These are phyloP conservation scores for Pempheris klunzingeri DNA, from an alignment of 2,797 vertebrate species.

Conservation along the genomic window DNA sequence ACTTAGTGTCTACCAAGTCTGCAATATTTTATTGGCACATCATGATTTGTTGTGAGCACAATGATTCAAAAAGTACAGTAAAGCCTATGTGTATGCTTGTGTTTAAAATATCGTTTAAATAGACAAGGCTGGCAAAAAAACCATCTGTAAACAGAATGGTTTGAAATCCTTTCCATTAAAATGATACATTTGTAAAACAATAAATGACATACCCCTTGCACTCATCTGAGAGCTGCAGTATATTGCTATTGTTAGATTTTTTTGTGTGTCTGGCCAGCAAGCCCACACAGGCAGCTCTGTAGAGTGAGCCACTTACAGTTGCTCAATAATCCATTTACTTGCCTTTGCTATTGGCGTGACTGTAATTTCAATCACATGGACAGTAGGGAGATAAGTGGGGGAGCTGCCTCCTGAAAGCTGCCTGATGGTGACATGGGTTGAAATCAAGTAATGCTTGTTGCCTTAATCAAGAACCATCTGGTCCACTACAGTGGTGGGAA, in stretches of 20 bases:
- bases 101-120: slow-evolving; percentile 6
- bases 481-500: slow-evolving; percentile 48
- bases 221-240: slow-evolving; percentile 44
- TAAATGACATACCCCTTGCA: slow-evolving; percentile 31
- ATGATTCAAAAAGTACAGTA: slow-evolving; percentile 4
- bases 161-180: slow-evolving; percentile 25
- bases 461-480: slow-evolving; percentile 56
- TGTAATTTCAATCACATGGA: slow-evolving; percentile 76
- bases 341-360: slow-evolving; percentile 70
- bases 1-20: background rate
- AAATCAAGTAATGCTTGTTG: slow-evolving; percentile 64
- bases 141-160: slow-evolving; percentile 14
- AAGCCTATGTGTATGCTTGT: slow-evolving; percentile 5
- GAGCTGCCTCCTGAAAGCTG: slow-evolving; percentile 61
- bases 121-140: slow-evolving; percentile 1
- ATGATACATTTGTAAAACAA: slow-evolving; percentile 36
- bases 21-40: slow-evolving; percentile 15
- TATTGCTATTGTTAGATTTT: slow-evolving; percentile 50
- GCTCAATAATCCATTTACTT: slow-evolving; percentile 81
- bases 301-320: slow-evolving; percentile 67
- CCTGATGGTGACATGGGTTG: slow-evolving; percentile 59
- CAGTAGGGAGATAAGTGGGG: slow-evolving; percentile 66
- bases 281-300: slow-evolving; percentile 54
- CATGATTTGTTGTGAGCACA: slow-evolving; percentile 9
- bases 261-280: slow-evolving; percentile 45